A percentile compares a stretch with the other conserved stretches of the same genome.
phyloP scores from a whole-genome alignment of 2,888 invertebrate genomes.

The Tinea semifulvella region DNA sequence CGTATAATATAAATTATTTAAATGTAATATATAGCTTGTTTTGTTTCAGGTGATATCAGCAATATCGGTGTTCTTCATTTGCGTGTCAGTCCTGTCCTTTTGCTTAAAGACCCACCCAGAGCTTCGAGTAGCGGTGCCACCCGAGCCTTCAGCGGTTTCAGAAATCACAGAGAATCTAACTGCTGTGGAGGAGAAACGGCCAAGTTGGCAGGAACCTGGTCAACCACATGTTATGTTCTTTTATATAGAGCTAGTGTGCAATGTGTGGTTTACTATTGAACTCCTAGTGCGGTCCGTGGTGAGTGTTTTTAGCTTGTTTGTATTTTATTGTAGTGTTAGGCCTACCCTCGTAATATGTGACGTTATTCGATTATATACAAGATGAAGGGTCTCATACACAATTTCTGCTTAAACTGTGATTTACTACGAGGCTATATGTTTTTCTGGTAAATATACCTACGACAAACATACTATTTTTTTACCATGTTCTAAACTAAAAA shows the following conservation, averaged over 20 bases:
- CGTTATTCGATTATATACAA: too few relatives aligned
- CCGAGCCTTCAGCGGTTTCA: slow-evolving; percentile 20
- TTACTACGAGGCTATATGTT: too few relatives aligned
- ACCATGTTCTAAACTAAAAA: too few relatives aligned
- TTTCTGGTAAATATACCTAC: too few relatives aligned
- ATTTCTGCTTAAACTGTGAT: too few relatives aligned
- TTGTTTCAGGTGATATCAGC: slow-evolving; percentile 82
- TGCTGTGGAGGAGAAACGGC: slow-evolving; percentile 25
- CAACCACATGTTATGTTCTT: slow-evolving; percentile 82
- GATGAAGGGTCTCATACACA: too few relatives aligned
- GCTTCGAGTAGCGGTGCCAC: slow-evolving; percentile 69
- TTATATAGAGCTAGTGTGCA: slow-evolving; percentile 92
- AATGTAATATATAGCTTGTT: not conserved
- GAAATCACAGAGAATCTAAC: slow-evolving; percentile 24
- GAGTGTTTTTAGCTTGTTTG: slow-evolving; percentile 43
- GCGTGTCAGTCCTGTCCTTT: slow-evolving; percentile 94
- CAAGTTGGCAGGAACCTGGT: slow-evolving; percentile 61
- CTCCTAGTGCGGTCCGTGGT: slow-evolving; percentile 87
- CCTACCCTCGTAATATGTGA: too few relatives aligned
- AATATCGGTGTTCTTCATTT: slow-evolving; percentile 95
- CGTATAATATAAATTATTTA: too few relatives aligned
- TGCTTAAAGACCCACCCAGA: slow-evolving; percentile 96
- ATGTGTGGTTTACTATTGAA: slow-evolving; percentile 96
- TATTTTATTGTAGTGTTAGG: not conserved
- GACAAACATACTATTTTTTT: too few relatives aligned